Percentiles rank a stretch among this genome's conserved stretches.
These are phyloP conservation scores for Spodoptera littoralis DNA, from an alignment of 2,888 invertebrate genomes.

Conservation along the genomic window DNA sequence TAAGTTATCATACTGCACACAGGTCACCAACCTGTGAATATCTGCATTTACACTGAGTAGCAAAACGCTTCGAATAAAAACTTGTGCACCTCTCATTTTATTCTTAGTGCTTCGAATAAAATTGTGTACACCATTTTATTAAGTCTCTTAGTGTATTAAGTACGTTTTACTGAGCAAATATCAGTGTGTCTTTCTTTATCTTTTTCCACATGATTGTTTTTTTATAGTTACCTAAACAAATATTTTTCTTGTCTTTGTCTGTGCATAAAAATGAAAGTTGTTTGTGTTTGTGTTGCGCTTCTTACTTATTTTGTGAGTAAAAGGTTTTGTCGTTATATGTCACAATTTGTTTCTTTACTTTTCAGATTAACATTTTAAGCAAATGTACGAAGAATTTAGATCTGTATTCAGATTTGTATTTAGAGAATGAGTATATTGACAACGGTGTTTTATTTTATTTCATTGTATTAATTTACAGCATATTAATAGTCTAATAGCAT, in stretches of 20 bases:
- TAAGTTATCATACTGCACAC: slow-evolving; percentile 23
- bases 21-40: slow-evolving; percentile 51
- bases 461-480: too few species aligned
- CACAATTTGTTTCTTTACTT: too few species aligned
- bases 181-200: slow-evolving; percentile 30
- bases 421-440: too few species aligned
- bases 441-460: too few species aligned
- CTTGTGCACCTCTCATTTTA: slow-evolving; percentile 42
- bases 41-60: slow-evolving; percentile 54
- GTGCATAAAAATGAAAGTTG: slow-evolving; percentile 5
- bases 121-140: slow-evolving; percentile 46
- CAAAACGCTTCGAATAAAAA: slow-evolving; percentile 54
- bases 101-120: slow-evolving; percentile 47
- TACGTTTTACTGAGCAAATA: slow-evolving; percentile 27
- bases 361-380: too few species aligned
- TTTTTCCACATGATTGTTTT: slow-evolving; percentile 26
- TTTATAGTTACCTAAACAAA: slow-evolving; percentile 1
- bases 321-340: too few species aligned
- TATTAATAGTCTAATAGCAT: too few species aligned
- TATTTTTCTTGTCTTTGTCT: slow-evolving; percentile 4
- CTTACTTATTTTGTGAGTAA: neutral
- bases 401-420: too few species aligned
- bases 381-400: too few species aligned
- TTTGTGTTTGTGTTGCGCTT: neutral
- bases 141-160: slow-evolving; percentile 33